Conservation (phyloP, 2,888 invertebrate genomes). For the Papilio gigon region DNA sequence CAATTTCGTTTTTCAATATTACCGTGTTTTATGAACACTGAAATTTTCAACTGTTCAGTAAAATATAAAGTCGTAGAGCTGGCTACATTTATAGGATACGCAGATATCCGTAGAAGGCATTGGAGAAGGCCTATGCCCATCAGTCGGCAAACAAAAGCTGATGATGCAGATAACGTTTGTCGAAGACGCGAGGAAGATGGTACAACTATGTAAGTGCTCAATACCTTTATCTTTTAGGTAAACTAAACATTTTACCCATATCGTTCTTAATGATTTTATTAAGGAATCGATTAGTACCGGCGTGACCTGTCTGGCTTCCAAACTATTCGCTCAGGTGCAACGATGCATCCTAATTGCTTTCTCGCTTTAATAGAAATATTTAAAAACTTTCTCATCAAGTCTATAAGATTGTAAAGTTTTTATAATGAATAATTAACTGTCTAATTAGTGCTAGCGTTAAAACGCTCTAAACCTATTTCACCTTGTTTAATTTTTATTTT, state of each 20-base stretch:
- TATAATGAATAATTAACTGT: neutral
- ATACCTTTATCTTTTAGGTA: neutral
- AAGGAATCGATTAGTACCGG: conserved; percentile 14
- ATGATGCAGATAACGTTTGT: too few relatives aligned
- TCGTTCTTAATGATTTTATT: neutral
- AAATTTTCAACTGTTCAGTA: too few relatives aligned
- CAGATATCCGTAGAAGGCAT: too few relatives aligned
- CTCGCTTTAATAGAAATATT: conserved; percentile 16
- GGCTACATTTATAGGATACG: too few relatives aligned
- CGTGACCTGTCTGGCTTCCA: conserved; percentile 5
- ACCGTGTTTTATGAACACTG: too few relatives aligned
- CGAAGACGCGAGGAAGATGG: too few relatives aligned
- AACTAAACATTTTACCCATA: neutral
- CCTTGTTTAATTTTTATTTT: neutral
- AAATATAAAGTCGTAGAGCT: too few relatives aligned
- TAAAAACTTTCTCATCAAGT: conserved; percentile 5
- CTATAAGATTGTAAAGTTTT: neutral
- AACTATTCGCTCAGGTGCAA: conserved; percentile 27
- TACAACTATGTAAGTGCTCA: neutral
- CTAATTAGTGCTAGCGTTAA: neutral
- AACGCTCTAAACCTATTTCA: neutral
- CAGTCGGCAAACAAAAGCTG: too few relatives aligned
- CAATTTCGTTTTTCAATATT: conserved; percentile 3
- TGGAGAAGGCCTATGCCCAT: too few relatives aligned
- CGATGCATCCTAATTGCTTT: conserved; percentile 20